Evolutionary conservation across 2,888 invertebrate genomes (phyloP), one percentile per base, ranked within the genome.

Genomic region (Eledone cirrhosa): DNA sequence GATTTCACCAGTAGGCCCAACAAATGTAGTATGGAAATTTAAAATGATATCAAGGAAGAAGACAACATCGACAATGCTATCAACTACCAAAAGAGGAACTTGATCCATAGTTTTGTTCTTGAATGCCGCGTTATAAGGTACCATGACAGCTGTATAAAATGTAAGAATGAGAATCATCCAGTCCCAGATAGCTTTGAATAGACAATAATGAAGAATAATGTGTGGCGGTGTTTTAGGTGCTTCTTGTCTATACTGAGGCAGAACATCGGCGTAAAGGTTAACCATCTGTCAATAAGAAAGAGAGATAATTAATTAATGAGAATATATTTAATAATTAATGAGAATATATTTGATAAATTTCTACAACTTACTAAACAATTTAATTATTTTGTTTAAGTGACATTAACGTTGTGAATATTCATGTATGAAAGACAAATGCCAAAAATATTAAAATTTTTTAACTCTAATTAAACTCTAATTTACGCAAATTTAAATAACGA

Each of bases 11-110:
- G 92, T 92, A 0, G 92, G 96, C 77, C 99, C 99, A 88, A 99
- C 99, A 92, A 99, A 99, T 84, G 99, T 99, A 84, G 99, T 99
- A 93, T 99, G 99, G 93, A 99, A 99, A 93, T 99, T 99, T 91
- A 99, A 95, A 91, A 99, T 97, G 92, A 99, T 99, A 93, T 99
- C 99, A 92, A 99, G 98, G 93, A 99, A 99, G 93, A 99, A 99
- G 90, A 99, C 97, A 88, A 99, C 99, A 92, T 99, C 99, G 89
- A 99, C 99, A 90, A 99, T 98, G 86, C 98, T 98, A 85, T 91
- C 91, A 48, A 91, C 85, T 31, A 91, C 91, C 7, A 91, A 84
- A 8, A 91, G 80, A 4, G 91, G 91, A 77, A 92, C 90, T 81
- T 90, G 89, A 81, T 91, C 90, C 87, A 92, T 87, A 86, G 97